A percentile compares a stretch with the other conserved stretches of the same genome.
Evolutionary conservation across 2,113 vertebrate species (phyloP).

Genomic region (Otus sunia): DNA sequence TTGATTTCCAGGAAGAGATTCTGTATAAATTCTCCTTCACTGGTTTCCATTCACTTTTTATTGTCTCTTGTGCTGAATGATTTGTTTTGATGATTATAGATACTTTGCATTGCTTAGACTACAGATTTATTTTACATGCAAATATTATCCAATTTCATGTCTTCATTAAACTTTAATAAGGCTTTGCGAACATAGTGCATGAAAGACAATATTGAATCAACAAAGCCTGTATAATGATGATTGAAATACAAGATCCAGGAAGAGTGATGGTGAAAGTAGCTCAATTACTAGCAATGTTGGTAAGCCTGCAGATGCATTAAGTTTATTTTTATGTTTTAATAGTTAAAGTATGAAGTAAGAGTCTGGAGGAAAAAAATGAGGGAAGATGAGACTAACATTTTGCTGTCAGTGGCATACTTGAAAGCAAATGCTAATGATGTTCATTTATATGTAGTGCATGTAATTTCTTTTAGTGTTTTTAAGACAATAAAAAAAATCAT

Average conservation of each 20-base stretch:
- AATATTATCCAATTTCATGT: constrained; percentile 52
- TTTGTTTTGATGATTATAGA: constrained; percentile 63
- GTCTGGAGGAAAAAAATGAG: background rate
- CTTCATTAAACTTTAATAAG: constrained; percentile 68
- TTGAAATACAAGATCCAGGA: constrained; percentile 25
- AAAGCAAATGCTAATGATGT: constrained; percentile 27
- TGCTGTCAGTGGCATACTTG: background rate
- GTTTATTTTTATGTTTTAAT: background rate
- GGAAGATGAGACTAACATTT: background rate
- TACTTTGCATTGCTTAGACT: constrained; percentile 50
- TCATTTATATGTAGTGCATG: background rate
- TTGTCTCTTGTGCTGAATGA: constrained; percentile 7
- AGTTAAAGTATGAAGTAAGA: background rate
- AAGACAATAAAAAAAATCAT: constrained; percentile 21
- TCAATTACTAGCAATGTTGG: background rate
- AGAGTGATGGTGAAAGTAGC: background rate
- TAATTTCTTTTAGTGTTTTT: constrained; percentile 9
- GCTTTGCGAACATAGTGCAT: background rate
- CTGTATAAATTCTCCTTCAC: background rate
- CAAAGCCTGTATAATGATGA: constrained; percentile 53
- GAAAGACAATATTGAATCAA: constrained; percentile 53
- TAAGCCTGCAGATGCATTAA: background rate
- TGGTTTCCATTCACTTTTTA: constrained; percentile 10
- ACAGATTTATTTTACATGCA: constrained; percentile 61
- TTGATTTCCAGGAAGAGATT: background rate